Percentiles rank a stretch among this genome's conserved stretches.
Evolutionary conservation across 2,797 vertebrate genomes (phyloP).

Genomic region (Parauchenoglanis ngamensis): DNA sequence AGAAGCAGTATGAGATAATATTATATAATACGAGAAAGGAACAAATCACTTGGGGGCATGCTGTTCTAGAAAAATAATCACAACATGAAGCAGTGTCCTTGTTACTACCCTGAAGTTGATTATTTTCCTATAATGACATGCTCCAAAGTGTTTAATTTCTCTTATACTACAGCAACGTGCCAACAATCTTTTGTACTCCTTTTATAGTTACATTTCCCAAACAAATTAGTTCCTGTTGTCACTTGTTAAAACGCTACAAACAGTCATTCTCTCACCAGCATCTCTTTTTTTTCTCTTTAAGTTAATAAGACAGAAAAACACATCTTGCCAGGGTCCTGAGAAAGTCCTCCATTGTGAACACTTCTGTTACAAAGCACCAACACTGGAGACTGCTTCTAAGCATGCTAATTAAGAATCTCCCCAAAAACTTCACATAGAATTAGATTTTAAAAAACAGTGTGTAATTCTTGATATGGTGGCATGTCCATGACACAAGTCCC

Average conservation of each 20-base stretch:
- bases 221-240: neutral
- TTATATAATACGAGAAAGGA: neutral
- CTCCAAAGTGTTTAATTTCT: neutral
- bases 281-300: neutral
- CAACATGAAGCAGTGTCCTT: neutral
- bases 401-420: neutral
- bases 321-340: neutral
- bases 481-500: neutral
- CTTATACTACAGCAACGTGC: neutral
- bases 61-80: neutral
- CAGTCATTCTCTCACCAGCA: neutral
- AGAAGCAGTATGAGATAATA: neutral
- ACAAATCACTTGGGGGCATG: too few relatives aligned
- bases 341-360: neutral
- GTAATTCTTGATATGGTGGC: neutral
- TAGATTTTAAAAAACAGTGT: neutral
- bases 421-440: neutral
- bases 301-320: neutral
- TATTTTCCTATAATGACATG: neutral
- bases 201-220: neutral
- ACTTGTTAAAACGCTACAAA: neutral
- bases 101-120: neutral
- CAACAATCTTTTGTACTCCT: neutral
- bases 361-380: neutral
- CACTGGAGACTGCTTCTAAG: neutral